A percentile compares a stretch with the other conserved stretches of the same genome.
Evolutionary conservation across 2,888 invertebrate genomes (phyloP).

Genomic region (Ceriagrion tenellum): DNA sequence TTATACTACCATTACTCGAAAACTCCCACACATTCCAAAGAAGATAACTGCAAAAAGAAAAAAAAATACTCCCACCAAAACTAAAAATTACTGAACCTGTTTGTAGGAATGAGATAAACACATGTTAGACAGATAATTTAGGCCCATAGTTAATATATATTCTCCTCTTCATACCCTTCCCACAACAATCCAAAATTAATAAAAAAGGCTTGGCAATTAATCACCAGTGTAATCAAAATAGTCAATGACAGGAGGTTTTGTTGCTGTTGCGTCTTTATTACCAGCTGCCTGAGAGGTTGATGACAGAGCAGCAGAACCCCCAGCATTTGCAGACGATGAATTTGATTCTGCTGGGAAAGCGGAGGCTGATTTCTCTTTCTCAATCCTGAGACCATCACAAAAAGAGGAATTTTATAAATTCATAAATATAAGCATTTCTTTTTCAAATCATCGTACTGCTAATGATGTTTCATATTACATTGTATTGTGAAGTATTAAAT

Average conservation of each 20-base stretch:
- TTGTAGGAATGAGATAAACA: background rate
- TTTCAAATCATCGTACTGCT: no score
- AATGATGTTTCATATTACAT: no score
- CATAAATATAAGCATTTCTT: no score
- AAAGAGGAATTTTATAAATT: no score
- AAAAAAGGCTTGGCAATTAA: background rate
- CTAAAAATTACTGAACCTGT: background rate
- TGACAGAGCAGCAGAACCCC: background rate
- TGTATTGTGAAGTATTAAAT: no score
- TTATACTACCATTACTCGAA: background rate
- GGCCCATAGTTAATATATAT: background rate
- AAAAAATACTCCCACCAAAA: background rate
- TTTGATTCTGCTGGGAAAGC: background rate
- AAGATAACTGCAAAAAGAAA: background rate
- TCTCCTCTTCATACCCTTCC: background rate
- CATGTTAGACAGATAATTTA: background rate
- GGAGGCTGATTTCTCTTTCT: background rate
- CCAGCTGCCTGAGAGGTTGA: slow-evolving; percentile 26
- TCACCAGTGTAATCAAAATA: slow-evolving; percentile 62
- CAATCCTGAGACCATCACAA: slow-evolving; percentile 1
- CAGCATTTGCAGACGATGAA: background rate
- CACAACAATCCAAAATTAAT: background rate
- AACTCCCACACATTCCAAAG: background rate
- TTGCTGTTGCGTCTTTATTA: background rate
- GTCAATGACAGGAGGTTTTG: slow-evolving; percentile 59